A percentile compares a stretch with the other conserved stretches of the same genome.
phyloP scores from a whole-genome alignment of 2,797 vertebrate genomes.

The Morus bassanus region DNA sequence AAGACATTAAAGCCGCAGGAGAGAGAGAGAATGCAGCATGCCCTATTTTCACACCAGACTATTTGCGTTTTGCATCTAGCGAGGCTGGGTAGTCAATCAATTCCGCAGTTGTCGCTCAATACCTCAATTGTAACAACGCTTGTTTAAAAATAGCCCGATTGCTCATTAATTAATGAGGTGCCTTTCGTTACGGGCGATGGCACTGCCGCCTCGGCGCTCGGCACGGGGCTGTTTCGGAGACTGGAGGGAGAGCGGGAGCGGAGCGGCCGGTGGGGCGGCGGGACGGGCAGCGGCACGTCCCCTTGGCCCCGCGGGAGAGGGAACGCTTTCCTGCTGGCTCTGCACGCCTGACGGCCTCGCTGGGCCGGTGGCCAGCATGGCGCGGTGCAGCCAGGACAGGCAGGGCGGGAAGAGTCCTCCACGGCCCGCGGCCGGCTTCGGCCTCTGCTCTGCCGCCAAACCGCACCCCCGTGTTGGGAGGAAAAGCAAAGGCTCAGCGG shows the following conservation, averaged over 20 bases:
- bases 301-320: neutral
- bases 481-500: neutral
- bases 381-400: neutral
- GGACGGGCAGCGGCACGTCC: no score
- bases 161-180: neutral
- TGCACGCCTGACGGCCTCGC: neutral
- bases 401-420: neutral
- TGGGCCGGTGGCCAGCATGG: neutral
- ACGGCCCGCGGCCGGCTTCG: rapidly evolving
- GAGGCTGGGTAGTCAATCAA: neutral
- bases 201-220: rapidly evolving
- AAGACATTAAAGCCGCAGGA: rapidly evolving
- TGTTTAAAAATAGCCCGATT: neutral
- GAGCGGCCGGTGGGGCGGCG: rapidly evolving
- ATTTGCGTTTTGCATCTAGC: neutral
- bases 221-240: rapidly evolving
- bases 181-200: rapidly evolving
- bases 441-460: neutral
- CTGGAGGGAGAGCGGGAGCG: neutral
- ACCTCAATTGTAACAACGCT: neutral
- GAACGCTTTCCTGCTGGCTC: neutral
- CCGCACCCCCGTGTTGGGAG: neutral
- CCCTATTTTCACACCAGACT: neutral
- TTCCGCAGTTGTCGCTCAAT: neutral
- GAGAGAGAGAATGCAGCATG: rapidly evolving